Percentiles rank a stretch among this genome's conserved stretches.
Conservation (phyloP, 2,888 invertebrate genomes). For the Antheraea assamensis region DNA sequence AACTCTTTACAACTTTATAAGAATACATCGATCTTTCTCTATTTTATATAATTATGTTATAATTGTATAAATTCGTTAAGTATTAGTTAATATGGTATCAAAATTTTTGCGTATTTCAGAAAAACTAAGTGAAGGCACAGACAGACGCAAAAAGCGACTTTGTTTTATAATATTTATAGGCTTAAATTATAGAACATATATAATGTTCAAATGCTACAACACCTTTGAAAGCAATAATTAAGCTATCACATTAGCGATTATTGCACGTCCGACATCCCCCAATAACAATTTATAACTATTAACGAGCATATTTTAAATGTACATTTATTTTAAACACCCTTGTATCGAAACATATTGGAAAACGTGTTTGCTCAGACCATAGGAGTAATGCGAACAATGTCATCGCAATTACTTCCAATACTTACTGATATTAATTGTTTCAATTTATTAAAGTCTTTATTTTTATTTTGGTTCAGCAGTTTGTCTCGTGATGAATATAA, state of each 20-base stretch:
- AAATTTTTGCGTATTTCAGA: no score
- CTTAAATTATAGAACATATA: no score
- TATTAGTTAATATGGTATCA: no score
- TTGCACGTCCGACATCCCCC: constrained; percentile 28
- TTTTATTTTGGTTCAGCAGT: background rate
- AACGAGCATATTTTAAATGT: constrained; percentile 19
- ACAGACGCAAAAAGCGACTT: no score
- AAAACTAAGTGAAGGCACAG: no score
- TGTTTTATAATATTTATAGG: no score
- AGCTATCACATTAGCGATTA: constrained; percentile 32
- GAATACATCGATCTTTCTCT: no score
- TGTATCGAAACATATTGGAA: constrained; percentile 11
- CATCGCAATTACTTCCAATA: constrained; percentile 10
- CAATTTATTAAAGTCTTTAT: background rate
- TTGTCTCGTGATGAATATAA: background rate
- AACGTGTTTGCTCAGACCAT: background rate
- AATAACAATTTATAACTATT: constrained; percentile 30
- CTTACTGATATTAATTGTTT: background rate
- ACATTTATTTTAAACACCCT: constrained; percentile 13
- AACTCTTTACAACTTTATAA: no score
- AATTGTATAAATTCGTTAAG: no score
- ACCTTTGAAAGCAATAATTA: constrained; percentile 18
- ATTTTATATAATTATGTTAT: no score
- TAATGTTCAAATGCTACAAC: background rate
- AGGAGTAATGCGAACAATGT: constrained; percentile 7